Base-by-base conservation (phyloP, 2,797 vertebrate species). In the Sebastes diploproa region DNA sequence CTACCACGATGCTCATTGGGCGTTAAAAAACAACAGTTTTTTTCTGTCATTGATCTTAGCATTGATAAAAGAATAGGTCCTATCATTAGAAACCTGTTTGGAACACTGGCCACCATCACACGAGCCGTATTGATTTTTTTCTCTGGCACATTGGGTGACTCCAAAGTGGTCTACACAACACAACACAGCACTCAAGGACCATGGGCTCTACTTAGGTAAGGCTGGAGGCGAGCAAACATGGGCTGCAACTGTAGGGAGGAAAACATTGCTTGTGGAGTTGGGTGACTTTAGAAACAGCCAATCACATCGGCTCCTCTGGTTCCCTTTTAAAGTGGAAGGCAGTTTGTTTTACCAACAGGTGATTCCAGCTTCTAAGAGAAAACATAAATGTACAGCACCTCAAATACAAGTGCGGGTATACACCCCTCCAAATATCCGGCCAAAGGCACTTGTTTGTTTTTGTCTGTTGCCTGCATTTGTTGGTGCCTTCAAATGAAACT, bases 11-110 rank as follows among this genome's bases (percentile, higher is more conserved):
- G 46, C 79, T 27, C 36, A 73, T 10, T 66, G 70, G 63, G 16
- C 6, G 10, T 73, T 55, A 71, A 71, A 50, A 67, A 77, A 78
- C 62, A 82, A 50, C 59, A 13, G 18, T 5, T 67, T 59, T 6
- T 56, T 77, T 84, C 63, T 77, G 42, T 78, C 66, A 92, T 89
- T 86, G 82, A 93, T 89, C 80, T 66, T 66, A n/a, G 10, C 70
- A 72, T 61, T 85, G 75, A 85, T 78, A 84, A 72, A 66, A 72
- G 72, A 85, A 85, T 87, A 80, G 65, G 83, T 78, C 70, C 77
- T 32, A 72, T 89, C 80, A 86, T 88, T 80, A 81, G 78, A 54
- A 78, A 46, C 36, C 54, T 80, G 77, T 83, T 82, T 85, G 89
- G 81, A 89, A 85, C 87, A 86, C 68, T 82, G 77, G 80, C 87